Conservation (phyloP, 2,113 vertebrate genomes). For the Anthoscopus minutus region DNA sequence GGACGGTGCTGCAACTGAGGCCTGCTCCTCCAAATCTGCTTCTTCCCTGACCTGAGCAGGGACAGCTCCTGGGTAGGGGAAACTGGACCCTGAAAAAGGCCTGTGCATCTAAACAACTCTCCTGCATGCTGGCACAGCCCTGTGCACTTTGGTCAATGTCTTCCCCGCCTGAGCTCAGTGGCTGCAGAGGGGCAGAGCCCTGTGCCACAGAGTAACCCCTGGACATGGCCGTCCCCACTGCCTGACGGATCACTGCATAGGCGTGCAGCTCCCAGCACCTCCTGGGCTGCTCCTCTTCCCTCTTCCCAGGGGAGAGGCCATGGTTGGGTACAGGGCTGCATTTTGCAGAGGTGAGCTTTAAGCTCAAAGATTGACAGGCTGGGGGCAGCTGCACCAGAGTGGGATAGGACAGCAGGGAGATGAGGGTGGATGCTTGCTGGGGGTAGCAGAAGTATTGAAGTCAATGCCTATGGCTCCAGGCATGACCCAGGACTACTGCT, state of each 20-base stretch:
- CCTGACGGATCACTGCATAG: background rate
- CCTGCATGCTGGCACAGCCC: background rate
- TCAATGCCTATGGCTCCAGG: background rate
- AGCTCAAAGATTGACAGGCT: rapidly evolving
- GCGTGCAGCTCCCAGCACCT: background rate
- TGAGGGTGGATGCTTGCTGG: background rate
- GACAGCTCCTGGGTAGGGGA: background rate
- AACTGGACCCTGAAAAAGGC: background rate
- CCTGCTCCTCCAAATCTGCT: background rate
- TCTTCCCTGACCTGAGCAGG: background rate
- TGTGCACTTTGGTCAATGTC: background rate
- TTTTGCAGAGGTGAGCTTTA: background rate
- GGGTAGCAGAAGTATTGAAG: background rate
- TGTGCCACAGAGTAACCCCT: rapidly evolving
- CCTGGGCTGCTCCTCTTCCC: background rate
- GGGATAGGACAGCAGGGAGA: background rate
- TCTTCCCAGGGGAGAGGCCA: background rate
- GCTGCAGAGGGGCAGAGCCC: background rate
- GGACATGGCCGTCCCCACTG: too few relatives aligned
- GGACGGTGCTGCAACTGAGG: rapidly evolving
- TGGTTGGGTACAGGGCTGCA: rapidly evolving
- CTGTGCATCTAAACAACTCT: background rate
- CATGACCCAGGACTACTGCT: background rate
- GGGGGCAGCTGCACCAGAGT: background rate
- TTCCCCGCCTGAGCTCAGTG: rapidly evolving